Conservation (phyloP, 2,888 invertebrate genomes). For the Carabus problematicus region DNA sequence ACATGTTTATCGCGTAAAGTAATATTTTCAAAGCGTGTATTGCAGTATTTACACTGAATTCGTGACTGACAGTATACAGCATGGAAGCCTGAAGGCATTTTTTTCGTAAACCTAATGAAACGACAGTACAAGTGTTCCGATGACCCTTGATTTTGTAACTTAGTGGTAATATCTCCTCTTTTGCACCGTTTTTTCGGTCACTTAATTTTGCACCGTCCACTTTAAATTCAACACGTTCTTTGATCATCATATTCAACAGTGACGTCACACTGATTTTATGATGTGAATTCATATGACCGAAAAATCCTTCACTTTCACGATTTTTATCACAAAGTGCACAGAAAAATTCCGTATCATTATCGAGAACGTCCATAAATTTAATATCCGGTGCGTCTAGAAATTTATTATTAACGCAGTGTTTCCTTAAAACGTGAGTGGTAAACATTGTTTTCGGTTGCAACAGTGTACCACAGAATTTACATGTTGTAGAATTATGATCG, state of each 20-base stretch:
- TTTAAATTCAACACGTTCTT: conserved; percentile 9
- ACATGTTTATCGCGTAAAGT: conserved; percentile 19
- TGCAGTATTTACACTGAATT: conserved; percentile 27
- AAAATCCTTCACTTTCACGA: conserved; percentile 26
- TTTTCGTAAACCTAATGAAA: conserved; percentile 16
- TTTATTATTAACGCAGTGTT: conserved; percentile 21
- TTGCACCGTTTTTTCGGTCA: conserved; percentile 3
- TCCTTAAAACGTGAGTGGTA: conserved; percentile 13
- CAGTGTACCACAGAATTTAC: conserved; percentile 32
- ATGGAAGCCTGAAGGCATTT: conserved; percentile 29
- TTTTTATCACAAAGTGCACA: conserved; percentile 30
- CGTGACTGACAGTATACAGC: conserved; percentile 21
- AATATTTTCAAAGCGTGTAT: conserved; percentile 8
- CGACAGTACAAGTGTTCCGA: conserved; percentile 22
- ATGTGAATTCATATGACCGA: conserved; percentile 31
- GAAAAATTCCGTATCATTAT: conserved; percentile 16
- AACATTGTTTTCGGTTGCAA: conserved; percentile 25
- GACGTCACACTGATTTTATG: conserved; percentile 29
- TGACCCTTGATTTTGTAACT: conserved; percentile 1
- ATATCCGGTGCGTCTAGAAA: conserved; percentile 1
- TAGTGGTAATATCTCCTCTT: conserved; percentile 3
- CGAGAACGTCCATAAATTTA: conserved; percentile 1
- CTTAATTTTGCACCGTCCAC: conserved; percentile 20
- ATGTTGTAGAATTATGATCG: conserved; percentile 21
- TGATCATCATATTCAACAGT: conserved; percentile 23